Evolutionary conservation across 2,113 vertebrate genomes (phyloP).

Genomic region (Alligator sinensis): DNA sequence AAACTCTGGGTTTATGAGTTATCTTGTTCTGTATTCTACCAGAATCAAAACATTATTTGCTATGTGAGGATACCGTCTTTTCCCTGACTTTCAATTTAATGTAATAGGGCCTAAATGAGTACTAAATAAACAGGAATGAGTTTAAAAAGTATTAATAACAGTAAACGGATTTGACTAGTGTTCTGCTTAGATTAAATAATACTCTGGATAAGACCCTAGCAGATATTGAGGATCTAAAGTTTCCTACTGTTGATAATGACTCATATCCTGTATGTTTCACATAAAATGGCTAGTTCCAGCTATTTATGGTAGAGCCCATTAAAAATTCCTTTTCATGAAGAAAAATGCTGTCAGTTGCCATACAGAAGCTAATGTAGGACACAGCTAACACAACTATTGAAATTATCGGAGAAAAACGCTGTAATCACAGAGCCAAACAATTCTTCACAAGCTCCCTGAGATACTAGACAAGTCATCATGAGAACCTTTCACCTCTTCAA

Average conservation of each 20-base stretch:
- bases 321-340: constrained; percentile 67
- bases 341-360: constrained; percentile 60
- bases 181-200: constrained; percentile 7
- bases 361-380: constrained; percentile 66
- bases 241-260: constrained; percentile 66
- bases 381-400: constrained; percentile 44
- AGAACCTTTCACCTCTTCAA: constrained; percentile 15
- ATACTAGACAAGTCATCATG: constrained; percentile 36
- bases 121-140: neutral
- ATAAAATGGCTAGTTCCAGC: constrained; percentile 71
- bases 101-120: neutral
- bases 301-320: constrained; percentile 72
- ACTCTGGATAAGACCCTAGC: constrained; percentile 31
- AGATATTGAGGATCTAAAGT: constrained; percentile 59
- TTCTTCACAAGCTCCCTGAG: constrained; percentile 46
- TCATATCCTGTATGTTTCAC: constrained; percentile 66
- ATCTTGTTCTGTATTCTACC: neutral
- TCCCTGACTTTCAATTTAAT: neutral
- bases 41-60: neutral
- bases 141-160: neutral
- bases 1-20: neutral
- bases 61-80: neutral
- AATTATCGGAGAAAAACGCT: constrained; percentile 68
- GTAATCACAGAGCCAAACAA: constrained; percentile 48
- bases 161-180: neutral